Evolutionary conservation across 2,888 invertebrate genomes (phyloP), one percentile per base, ranked within the genome.

Genomic region (Xylota segnis): DNA sequence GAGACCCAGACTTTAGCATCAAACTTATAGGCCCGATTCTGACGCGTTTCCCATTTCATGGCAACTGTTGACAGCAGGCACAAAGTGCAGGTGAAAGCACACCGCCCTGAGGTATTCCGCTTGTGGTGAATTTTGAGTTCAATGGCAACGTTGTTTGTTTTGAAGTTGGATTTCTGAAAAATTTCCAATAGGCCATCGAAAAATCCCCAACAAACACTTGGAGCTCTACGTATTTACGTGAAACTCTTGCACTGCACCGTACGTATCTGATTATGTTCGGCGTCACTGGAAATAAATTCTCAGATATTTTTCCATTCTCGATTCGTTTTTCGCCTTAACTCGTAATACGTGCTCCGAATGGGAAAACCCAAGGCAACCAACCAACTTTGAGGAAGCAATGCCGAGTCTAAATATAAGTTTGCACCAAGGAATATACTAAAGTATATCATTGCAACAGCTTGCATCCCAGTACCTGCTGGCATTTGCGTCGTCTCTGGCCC

Each of bases 341-440:
- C 40, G 23, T 1, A 40, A 23, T 59, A 59, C 40, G 59, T 59
- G 59, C 59, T 43, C 59, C 12, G 58, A 34, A 58, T 58, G 10
- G 32, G 16, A 56, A 27, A 23, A 52, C 27, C 9, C n/a, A 43
- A 59, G 59, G 40, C 59, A 59, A 27, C 34, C 18, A 16, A 58
- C 10, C 45, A 47, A 12, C 63, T 47, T 16, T 47, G 5, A 34
- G 65, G 32, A 47, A 65, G 47, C 47, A 16, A 32, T 50, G 18
- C 18, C 6, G 12, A 34, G 47, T 65, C 50, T 34, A 65, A 65
- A 50, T 50, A 65, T 61, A 45, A 5, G 10, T 29, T 4, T 27
- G 16, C 32, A 16, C 14, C 18, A 2, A 12, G 45, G 23, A 23
- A 23, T 23, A 23, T 23, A 23, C 10, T 23, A 23, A n/a, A 2